These are phyloP conservation scores for Neoascia interrupta DNA, from an alignment of 2,888 invertebrate genomes.

Conservation along the genomic window DNA sequence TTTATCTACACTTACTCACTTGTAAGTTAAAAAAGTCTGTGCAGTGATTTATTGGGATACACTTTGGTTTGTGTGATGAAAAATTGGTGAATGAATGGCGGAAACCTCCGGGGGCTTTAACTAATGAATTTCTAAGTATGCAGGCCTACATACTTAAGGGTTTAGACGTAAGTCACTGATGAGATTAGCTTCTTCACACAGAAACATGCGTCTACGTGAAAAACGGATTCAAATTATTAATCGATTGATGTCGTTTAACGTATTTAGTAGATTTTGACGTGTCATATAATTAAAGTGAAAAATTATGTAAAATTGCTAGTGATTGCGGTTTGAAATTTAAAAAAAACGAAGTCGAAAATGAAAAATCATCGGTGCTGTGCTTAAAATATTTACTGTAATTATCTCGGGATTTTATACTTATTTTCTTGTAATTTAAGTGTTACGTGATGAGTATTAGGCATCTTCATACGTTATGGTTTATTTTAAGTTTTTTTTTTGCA, in stretches of 20 bases:
- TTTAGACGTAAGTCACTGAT: conserved; percentile 8
- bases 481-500: conserved; percentile 43
- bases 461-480: no score
- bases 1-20: background rate
- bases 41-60: conserved; percentile 63
- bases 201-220: background rate
- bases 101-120: conserved; percentile 29
- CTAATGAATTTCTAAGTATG: conserved; percentile 33
- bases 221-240: conserved; percentile 34
- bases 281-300: conserved; percentile 60
- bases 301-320: conserved; percentile 52
- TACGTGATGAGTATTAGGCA: no score
- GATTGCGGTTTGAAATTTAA: conserved; percentile 35
- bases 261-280: conserved; percentile 59
- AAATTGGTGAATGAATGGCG: conserved; percentile 38
- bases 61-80: conserved; percentile 48
- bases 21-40: conserved; percentile 20
- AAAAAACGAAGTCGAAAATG: conserved; percentile 6
- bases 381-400: conserved; percentile 4
- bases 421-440: conserved; percentile 22
- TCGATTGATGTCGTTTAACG: conserved; percentile 61
- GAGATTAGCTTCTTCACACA: conserved; percentile 27
- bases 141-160: conserved; percentile 12
- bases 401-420: conserved; percentile 21
- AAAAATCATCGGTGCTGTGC: background rate